Base-by-base conservation (phyloP, 2,797 vertebrate species). In the Gobionotothen gibberifrons region DNA sequence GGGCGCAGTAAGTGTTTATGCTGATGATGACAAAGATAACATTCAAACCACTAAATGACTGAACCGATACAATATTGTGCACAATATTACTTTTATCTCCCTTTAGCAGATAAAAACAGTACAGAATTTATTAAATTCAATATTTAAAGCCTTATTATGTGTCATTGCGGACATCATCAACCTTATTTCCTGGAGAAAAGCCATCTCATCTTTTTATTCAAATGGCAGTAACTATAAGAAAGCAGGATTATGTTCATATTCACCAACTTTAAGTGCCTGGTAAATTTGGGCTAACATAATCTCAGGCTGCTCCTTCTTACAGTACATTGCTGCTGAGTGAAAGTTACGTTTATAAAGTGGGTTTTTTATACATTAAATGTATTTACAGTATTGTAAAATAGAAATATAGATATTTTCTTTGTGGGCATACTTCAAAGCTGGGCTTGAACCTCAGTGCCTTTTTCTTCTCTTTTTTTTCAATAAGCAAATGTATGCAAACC, bases 121-220 rank as follows among this genome's bases (percentile, higher is more conserved):
- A 26, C 3, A 26, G 22, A 26, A 26, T 26, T 26, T 3, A 26
- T 26, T 0, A 13, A 68, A 56, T 49, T 43, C 39, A 66, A 21
- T 73, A 39, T 60, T 59, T 72, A 66, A 39, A 52, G 61, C 39
- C 52, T 51, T 55, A 60, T 74, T 65, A 61, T 43, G 36, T 22
- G 15, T 69, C 39, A 65, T 42, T 42, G 49, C 5, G 0, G 65
- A 56, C 49, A 57, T 17, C 46, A 74, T 74, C 22, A 40, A 16
- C 57, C 59, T 66, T 17, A 69, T 81, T 69, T 77, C 79, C 74
- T 82, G 55, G 14, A 74, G 59, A 57, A 73, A 62, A 56, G 17
- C 5, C 1, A 8, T 42, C 49, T 57, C 42, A 13, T 67, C 22
- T 62, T 62, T 52, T n/a, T 40, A 32, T 58, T 64, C 13, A 67